Conservation (phyloP, 2,797 vertebrate genomes). For the Galago senegalensis region DNA sequence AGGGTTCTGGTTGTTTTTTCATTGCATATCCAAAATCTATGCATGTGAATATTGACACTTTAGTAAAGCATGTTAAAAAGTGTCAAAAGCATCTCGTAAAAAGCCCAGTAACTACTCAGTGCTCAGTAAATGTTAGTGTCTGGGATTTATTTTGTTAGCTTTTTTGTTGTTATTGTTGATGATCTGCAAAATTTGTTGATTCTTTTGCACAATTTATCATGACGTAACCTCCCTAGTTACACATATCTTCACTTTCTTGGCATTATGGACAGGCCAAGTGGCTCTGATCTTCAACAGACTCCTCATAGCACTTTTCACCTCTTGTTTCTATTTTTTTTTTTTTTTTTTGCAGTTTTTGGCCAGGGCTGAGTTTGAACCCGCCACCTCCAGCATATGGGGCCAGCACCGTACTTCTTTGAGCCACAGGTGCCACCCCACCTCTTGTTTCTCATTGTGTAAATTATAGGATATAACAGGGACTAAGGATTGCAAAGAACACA, state of each 20-base stretch:
- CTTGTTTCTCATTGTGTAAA: conserved; percentile 75
- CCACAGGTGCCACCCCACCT: not conserved
- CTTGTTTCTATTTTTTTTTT: conserved; percentile 54
- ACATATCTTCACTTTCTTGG: not conserved
- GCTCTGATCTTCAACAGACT: conserved; percentile 55
- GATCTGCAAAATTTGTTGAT: not conserved
- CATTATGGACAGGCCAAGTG: not conserved
- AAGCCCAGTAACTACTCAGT: not conserved
- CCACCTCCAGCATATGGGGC: too few species aligned
- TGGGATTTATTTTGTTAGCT: not conserved
- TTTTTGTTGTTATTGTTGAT: not conserved
- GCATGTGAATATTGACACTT: not conserved
- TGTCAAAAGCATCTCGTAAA: not conserved
- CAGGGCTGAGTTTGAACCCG: too few species aligned
- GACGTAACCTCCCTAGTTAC: too few species aligned
- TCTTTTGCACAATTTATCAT: not conserved
- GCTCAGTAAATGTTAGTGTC: not conserved
- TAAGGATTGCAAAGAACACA: conserved; percentile 75
- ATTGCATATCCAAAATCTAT: not conserved
- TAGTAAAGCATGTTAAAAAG: not conserved
- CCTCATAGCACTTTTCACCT: conserved; percentile 70
- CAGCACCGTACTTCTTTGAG: too few species aligned
- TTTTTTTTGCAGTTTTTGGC: too few species aligned
- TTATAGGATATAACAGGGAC: conserved; percentile 77
- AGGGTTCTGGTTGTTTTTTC: not conserved